phyloP scores from a whole-genome alignment of 1,140 invertebrate genomes.

The Drosophila teissieri region DNA sequence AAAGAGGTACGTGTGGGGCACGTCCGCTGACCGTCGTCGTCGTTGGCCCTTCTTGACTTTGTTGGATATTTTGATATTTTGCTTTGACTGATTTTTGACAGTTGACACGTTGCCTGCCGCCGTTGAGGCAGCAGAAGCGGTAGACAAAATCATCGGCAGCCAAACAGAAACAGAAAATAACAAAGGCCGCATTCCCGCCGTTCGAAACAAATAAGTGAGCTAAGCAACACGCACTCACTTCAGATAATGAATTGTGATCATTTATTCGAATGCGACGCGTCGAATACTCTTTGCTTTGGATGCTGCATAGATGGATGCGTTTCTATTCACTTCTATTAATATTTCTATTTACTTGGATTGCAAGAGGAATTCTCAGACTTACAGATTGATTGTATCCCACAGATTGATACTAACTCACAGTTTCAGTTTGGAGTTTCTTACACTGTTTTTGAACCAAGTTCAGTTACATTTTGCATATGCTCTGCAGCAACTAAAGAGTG shows the following conservation, averaged over 20 bases:
- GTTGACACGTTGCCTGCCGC: constrained; percentile 74
- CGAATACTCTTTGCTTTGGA: constrained; percentile 5
- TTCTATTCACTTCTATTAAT: not conserved
- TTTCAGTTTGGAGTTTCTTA: too few species aligned
- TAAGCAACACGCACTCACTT: constrained; percentile 25
- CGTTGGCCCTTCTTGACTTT: not conserved
- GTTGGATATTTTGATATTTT: constrained; percentile 37
- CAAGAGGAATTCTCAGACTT: too few species aligned
- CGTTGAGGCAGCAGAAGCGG: constrained; percentile 49
- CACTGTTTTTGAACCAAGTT: too few species aligned
- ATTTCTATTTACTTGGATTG: not conserved
- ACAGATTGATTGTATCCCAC: too few species aligned
- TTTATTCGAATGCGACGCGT: not conserved
- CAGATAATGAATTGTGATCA: not conserved
- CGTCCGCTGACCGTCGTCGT: constrained; percentile 10
- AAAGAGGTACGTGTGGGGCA: constrained; percentile 22
- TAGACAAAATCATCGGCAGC: constrained; percentile 11
- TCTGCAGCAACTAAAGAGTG: not conserved
- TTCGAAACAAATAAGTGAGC: constrained; percentile 42
- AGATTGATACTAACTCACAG: too few species aligned
- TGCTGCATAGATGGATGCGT: not conserved
- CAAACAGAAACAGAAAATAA: constrained; percentile 32
- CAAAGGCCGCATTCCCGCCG: constrained; percentile 15
- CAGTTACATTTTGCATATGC: not conserved
- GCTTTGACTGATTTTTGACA: constrained; percentile 81